Conservation (phyloP, 2,888 invertebrate genomes). For the Cheilosia grossa region DNA sequence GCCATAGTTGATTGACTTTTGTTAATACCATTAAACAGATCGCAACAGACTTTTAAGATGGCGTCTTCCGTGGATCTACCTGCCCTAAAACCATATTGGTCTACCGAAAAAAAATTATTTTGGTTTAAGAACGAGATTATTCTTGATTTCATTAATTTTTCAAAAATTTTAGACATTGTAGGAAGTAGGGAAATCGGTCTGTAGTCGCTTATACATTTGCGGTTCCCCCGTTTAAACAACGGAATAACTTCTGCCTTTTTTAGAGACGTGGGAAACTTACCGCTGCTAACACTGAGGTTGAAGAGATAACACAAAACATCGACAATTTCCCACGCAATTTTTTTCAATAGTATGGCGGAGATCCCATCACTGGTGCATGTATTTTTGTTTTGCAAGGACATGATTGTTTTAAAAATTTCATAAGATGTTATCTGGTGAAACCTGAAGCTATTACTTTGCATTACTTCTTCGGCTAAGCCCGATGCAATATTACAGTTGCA, state of each 20-base stretch:
- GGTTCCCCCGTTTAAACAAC: too few species aligned
- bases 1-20: too few species aligned
- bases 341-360: neutral
- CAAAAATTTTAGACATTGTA: neutral
- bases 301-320: neutral
- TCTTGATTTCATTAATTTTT: too few species aligned
- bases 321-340: slow-evolving; percentile 3
- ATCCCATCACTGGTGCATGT: neutral
- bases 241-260: too few species aligned
- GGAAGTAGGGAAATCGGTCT: neutral
- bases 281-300: too few species aligned
- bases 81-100: too few species aligned
- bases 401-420: slow-evolving; percentile 2
- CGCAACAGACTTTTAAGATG: too few species aligned
- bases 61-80: neutral
- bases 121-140: too few species aligned
- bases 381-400: slow-evolving; percentile 6
- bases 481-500: slow-evolving; percentile 7
- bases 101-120: too few species aligned
- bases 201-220: too few species aligned
- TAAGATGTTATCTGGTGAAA: neutral
- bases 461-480: neutral
- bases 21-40: too few species aligned
- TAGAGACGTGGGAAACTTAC: too few species aligned
- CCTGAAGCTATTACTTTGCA: slow-evolving; percentile 13